Conservation (phyloP, 2,888 invertebrate species). For the Lasioglossum malachurum region DNA sequence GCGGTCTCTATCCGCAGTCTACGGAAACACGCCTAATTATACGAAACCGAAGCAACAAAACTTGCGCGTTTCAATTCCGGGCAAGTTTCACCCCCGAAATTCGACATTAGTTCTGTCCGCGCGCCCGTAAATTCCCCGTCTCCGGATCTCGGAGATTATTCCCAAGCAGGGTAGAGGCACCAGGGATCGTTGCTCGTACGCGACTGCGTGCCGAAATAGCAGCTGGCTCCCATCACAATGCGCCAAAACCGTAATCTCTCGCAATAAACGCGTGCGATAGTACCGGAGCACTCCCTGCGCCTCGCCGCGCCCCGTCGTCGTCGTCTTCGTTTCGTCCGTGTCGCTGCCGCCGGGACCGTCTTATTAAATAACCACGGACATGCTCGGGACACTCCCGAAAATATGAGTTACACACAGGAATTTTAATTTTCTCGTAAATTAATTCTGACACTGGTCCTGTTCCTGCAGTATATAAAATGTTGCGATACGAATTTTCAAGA, state of each 20-base stretch:
- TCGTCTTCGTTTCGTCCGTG: not conserved
- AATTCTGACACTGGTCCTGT: not conserved
- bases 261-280: conserved; percentile 30
- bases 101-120: conserved; percentile 24
- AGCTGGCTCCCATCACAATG: conserved; percentile 21
- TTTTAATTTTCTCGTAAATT: not conserved
- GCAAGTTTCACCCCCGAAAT: conserved; percentile 30
- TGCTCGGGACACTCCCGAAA: not conserved
- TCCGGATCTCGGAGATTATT: conserved; percentile 4
- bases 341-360: not conserved
- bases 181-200: conserved; percentile 10
- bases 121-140: not conserved
- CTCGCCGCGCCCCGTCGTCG: not conserved
- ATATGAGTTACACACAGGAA: not conserved
- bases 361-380: not conserved
- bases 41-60: conserved; percentile 25
- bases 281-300: not conserved
- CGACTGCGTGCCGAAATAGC: conserved; percentile 13
- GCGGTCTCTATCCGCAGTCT: not conserved
- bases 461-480: too few relatives aligned
- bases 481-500: too few relatives aligned
- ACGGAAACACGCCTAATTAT: conserved; percentile 8
- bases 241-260: conserved; percentile 27
- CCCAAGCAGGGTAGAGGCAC: not conserved
- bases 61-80: conserved; percentile 43